Evolutionary conservation across 2,888 invertebrate species (phyloP).

Genomic region (Micropterix aruncella): DNA sequence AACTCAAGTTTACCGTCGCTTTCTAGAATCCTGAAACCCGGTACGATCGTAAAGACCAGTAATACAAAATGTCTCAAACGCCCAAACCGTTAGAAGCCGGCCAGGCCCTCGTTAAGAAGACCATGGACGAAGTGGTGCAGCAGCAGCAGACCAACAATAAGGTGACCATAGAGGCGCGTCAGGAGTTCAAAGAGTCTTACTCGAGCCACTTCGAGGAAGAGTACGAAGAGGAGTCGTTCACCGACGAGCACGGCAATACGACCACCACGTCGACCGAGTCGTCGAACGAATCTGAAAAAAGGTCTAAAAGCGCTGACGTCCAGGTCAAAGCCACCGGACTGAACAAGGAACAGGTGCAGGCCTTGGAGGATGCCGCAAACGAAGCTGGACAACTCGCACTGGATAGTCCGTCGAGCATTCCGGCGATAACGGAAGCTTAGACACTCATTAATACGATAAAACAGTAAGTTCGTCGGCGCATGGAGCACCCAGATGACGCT

Average conservation of each 20-base stretch:
- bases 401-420: slow-evolving; percentile 14
- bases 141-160: slow-evolving; percentile 28
- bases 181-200: slow-evolving; percentile 34
- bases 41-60: too few relatives aligned
- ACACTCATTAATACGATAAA: too few relatives aligned
- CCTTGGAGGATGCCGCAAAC: slow-evolving; percentile 34
- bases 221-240: slow-evolving; percentile 35
- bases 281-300: slow-evolving; percentile 35
- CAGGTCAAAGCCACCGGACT: slow-evolving; percentile 33
- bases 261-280: slow-evolving; percentile 33
- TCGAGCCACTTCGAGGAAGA: slow-evolving; percentile 36
- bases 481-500: too few relatives aligned
- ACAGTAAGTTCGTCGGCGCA: too few relatives aligned
- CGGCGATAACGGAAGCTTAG: background rate
- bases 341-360: slow-evolving; percentile 31
- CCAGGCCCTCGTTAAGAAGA: slow-evolving; percentile 32
- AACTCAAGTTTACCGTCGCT: background rate
- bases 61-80: slow-evolving; percentile 9
- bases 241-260: slow-evolving; percentile 29
- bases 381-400: slow-evolving; percentile 35
- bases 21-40: too few relatives aligned
- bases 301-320: slow-evolving; percentile 34
- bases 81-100: slow-evolving; percentile 24
- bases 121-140: slow-evolving; percentile 33
- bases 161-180: slow-evolving; percentile 32